Evolutionary conservation across 2,113 vertebrate species (phyloP), one percentile per base, ranked within the genome.

Genomic region (Piliocolobus tephrosceles): DNA sequence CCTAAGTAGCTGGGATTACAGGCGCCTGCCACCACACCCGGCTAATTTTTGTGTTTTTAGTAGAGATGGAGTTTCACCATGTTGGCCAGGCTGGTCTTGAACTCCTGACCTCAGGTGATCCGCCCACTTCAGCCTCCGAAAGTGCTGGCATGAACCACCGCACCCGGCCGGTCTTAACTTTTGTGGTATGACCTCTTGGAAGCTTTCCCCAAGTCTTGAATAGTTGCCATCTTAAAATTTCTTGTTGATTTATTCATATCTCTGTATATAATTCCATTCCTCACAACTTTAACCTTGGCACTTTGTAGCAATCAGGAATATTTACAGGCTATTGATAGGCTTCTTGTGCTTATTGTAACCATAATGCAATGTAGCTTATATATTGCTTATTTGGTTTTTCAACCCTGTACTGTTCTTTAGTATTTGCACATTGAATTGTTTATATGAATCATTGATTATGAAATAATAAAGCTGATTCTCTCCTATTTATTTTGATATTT

Each of bases 391-490:
- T 70, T 93, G 58, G 75, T 13, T 90, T 79, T 64, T 91, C 70
- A 87, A 0, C 27, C 23, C 14, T 90, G 52, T 20, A 35, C 70
- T 90, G 5, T 83, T 87, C 25, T 90, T 94, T 73, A 32, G 52
- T 82, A 61, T 50, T 88, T 86, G 73, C 38, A 89, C 13, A 68
- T 73, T 72, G 50, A 93, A 40, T 90, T 76, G 32, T 76, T 94
- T 70, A 57, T 90, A 18, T 87, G 66, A 89, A 66, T 64, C 64
- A 58, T 0, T 86, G 38, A 76, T 76, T 90, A 3, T 94, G 85
- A 94, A 87, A 90, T 90, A 90, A 52, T 87, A 40, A 86, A 90
- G 50, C 80, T 78, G 3, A 40, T 92, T 92, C 40, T 92, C 13
- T 82, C 32, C 13, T 72, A 38, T 72, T 86, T 82, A 86, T 58